phyloP scores from a whole-genome alignment of 2,113 vertebrate species.

The Lepisosteus osseus region DNA sequence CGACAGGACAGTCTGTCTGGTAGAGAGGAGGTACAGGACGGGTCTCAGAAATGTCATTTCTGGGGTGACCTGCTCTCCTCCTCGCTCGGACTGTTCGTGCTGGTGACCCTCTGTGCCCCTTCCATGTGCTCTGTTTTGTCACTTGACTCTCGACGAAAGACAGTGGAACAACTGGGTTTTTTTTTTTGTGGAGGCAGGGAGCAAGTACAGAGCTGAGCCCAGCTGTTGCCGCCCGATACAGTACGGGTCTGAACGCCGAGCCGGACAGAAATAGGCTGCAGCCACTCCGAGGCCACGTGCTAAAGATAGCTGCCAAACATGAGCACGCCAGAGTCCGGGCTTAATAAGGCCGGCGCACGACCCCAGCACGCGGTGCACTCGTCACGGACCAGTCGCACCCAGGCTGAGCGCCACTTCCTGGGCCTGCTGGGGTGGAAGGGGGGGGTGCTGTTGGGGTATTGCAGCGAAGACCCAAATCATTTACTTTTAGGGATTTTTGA shows the following conservation, averaged over 20 bases:
- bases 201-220: background rate
- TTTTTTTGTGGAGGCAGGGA: background rate
- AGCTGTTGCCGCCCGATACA: constrained; percentile 8
- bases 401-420: too few species aligned
- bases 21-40: too few species aligned
- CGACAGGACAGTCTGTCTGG: too few species aligned
- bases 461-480: too few species aligned
- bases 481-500: too few species aligned
- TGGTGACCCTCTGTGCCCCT: background rate
- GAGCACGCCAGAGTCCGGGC: constrained; percentile 16
- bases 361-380: constrained; percentile 20
- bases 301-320: constrained; percentile 42
- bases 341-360: constrained; percentile 49
- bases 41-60: background rate
- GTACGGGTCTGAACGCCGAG: background rate
- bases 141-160: background rate
- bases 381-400: constrained; percentile 19
- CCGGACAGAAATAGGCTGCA: constrained; percentile 35
- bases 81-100: background rate
- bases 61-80: background rate
- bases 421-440: too few species aligned
- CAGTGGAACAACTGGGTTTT: too few species aligned
- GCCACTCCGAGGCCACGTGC: constrained; percentile 14
- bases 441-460: too few species aligned
- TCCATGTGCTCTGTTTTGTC: background rate